Base-by-base conservation (phyloP, 2,888 invertebrate species). In the Chrysopilus asiliformis region DNA sequence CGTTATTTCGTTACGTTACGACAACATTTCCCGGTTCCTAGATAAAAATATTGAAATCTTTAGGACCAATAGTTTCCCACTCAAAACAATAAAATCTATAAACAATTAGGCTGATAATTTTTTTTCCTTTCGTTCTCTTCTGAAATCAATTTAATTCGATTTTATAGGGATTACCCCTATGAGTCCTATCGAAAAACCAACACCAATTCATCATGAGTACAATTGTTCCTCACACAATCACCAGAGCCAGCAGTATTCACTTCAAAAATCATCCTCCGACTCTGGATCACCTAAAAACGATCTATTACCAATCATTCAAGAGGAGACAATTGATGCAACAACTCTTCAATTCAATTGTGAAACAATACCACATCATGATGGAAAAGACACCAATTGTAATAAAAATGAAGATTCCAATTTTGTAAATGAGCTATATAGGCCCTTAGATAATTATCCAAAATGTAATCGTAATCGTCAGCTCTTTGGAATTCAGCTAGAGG, bases 401-500 rank as follows among this genome's bases (percentile, higher is more conserved):
- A 35, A 38, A n/a, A 17, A 37, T 14, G 19, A 26, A 19, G 26
- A 30, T 19, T 24, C 29, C 9, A 31, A 25, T 24, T 19, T 12
- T 10, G 29, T 26, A 9, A 29, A 39, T 10, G 27, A 32, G 14
- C 8, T 17, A 3, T 32, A 15, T 13, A 12, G 31, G 10, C 20
- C 20, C 7, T 26, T 25, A 17, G 18, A 35, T 13, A 29, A 36
- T 8, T 31, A 36, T 32, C 42, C 42, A 19, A 42, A 40, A 38
- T 40, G 27, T 31, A 35, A 43, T 25, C 29, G 43, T 24, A 41
- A 38, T 39, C 37, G 40, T 13, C 43, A 43, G 22, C 32, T 43
- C 16, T 43, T 43, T 28, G 43, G 43, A 15, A 41, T 43, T 35
- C 43, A 43, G 38, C 35, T 43, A 4, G 43, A 43, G 39, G 43